These are phyloP conservation scores for Mystacornis crossleyi DNA, from an alignment of 2,113 vertebrate species.

Conservation along the genomic window DNA sequence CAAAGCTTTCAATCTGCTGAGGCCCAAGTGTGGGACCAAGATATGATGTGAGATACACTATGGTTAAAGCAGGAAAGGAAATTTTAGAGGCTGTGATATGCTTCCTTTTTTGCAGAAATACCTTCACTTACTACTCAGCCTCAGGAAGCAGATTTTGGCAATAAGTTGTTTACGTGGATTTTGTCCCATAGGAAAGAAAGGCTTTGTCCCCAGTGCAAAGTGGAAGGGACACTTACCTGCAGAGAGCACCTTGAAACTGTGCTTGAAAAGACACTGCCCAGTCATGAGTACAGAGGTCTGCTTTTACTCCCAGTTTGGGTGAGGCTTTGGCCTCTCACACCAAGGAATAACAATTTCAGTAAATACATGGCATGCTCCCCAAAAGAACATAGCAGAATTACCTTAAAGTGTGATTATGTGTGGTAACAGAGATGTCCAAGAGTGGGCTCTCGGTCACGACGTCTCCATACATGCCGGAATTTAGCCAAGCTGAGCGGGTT, in stretches of 20 bases:
- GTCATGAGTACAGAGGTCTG: not conserved
- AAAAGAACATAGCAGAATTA: constrained; percentile 23
- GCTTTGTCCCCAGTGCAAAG: not conserved
- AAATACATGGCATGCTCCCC: not conserved
- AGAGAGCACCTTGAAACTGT: not conserved
- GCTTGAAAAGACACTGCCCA: not conserved
- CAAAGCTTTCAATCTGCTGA: not conserved
- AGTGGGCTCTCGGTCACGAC: constrained; percentile 59
- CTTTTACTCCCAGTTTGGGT: not conserved
- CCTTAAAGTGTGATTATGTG: constrained; percentile 60
- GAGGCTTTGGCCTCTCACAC: not conserved
- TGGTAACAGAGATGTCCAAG: constrained; percentile 54
- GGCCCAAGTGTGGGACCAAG: not conserved
- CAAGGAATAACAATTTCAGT: not conserved
- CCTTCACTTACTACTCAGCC: not conserved
- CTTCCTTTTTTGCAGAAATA: not conserved
- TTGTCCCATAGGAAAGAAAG: not conserved
- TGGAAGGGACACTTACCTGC: not conserved
- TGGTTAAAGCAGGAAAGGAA: not conserved
- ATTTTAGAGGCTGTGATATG: not conserved
- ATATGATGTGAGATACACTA: not conserved
- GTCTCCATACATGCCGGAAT: constrained; percentile 36
- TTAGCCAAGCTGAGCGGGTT: constrained; percentile 75
- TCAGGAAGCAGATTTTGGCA: not conserved
- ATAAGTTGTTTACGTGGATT: not conserved